Evolutionary conservation across 2,797 vertebrate genomes (phyloP).

Genomic region (Peromyscus nudipes): DNA sequence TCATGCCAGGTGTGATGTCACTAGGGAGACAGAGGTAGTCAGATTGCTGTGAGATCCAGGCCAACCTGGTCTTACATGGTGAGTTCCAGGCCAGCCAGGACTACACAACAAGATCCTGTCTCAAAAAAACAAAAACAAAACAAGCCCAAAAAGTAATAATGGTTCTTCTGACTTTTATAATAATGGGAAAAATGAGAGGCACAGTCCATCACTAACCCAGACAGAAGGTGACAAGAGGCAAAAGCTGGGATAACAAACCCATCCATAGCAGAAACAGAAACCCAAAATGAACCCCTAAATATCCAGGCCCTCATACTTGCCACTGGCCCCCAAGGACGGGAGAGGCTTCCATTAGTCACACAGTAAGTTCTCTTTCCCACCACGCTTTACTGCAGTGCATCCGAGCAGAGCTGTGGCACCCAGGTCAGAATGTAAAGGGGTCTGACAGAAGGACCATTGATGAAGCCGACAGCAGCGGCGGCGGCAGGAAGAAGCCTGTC

Average conservation of each 20-base stretch:
- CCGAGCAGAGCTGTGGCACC: neutral
- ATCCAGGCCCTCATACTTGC: neutral
- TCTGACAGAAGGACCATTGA: slow-evolving; percentile 33
- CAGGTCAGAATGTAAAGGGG: neutral
- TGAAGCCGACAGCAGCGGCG: slow-evolving; percentile 43
- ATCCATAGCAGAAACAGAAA: neutral
- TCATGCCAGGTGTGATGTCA: neutral
- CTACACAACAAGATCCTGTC: neutral
- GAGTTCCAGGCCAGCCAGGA: neutral
- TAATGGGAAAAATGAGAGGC: neutral
- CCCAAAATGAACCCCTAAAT: neutral
- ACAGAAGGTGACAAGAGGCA: neutral
- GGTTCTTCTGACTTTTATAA: slow-evolving; percentile 28
- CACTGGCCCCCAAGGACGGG: neutral
- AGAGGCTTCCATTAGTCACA: neutral
- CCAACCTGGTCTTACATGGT: neutral
- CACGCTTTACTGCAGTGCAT: neutral
- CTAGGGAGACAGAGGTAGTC: neutral
- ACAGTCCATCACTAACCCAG: neutral
- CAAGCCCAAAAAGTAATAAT: neutral
- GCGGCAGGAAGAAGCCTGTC: slow-evolving; percentile 32
- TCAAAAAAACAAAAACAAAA: neutral
- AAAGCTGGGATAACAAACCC: neutral
- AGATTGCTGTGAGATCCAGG: neutral
- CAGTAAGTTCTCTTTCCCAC: neutral